Evolutionary conservation across 2,113 vertebrate genomes (phyloP), one percentile per base, ranked within the genome.

Genomic region (Urocitellus parryii): DNA sequence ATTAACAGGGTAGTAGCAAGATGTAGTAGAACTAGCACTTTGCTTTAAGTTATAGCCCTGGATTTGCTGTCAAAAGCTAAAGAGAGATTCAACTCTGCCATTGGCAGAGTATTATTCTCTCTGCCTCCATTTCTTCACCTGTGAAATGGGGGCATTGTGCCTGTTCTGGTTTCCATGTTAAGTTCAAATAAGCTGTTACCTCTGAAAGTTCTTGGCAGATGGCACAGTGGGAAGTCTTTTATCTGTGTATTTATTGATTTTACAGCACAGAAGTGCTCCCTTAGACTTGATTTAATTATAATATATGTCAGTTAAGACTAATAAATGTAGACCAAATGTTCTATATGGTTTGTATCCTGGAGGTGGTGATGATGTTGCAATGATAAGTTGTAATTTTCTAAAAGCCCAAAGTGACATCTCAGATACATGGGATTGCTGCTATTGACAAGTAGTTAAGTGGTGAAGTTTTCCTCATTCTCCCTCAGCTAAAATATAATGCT

Each of bases 191-290:
- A 82, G n/a, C 53, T 83, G 37, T 48, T 76, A 42, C 90, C 56
- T 74, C 34, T 87, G 88, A 92, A 94, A 61, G 53, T 14, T 73
- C 51, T 85, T 88, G 39, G 79, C 39, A 86, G 58, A 77, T 51
- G 76, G 25, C 73, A 80, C 61, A 70, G 88, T 88, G 93, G 7
- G 39, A 18, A 68, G 42, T 80, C 56, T 95, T 92, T 88, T 94
- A 65, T 42, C 42, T 81, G 16, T 91, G 8, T 91, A 8, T 67
- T 5, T 90, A 88, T 83, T 29, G 58, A 61, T 65, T 65, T 45
- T 45, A 20, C 29, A 13, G 27, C 13, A 45, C 74, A 27, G 48
- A 48, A 27, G 13, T 86, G 18, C 1, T 45, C 3, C n/a, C 20
- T 53, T 68, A 13, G 13, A 12, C 67, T 68, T 70, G 79, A 76